phyloP scores from a whole-genome alignment of 1,140 invertebrate species.

The Lasioglossum albipes region DNA sequence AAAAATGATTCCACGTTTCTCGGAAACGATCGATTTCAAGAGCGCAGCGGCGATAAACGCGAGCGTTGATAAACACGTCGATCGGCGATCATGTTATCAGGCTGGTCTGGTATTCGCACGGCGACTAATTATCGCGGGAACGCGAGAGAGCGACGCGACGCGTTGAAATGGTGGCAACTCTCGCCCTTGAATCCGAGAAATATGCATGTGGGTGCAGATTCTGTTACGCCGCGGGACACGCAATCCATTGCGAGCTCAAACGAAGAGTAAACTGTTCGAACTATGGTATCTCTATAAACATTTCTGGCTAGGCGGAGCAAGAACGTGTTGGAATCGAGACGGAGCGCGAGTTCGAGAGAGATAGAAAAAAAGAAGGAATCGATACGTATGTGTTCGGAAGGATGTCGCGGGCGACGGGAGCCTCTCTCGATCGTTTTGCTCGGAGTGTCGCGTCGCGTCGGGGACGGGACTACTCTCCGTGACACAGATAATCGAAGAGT shows the following conservation, averaged over 20 bases:
- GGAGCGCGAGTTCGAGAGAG: too few species aligned
- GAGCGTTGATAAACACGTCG: not conserved
- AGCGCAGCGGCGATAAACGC: too few species aligned
- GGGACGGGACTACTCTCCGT: conserved; percentile 6
- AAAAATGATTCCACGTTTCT: too few species aligned
- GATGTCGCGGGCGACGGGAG: not conserved
- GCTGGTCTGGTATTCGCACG: conserved; percentile 21
- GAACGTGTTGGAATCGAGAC: too few species aligned
- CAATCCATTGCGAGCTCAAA: not conserved
- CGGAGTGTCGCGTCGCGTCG: not conserved
- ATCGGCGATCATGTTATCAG: not conserved
- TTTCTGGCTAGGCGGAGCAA: too few species aligned
- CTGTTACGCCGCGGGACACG: conserved; percentile 22
- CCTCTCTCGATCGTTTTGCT: not conserved
- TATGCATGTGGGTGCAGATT: conserved; percentile 47
- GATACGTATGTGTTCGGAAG: not conserved
- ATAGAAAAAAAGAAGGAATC: not conserved
- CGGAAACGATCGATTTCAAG: too few species aligned
- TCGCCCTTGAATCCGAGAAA: conserved; percentile 53
- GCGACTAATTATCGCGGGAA: conserved; percentile 41
- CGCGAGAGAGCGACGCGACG: conserved; percentile 30
- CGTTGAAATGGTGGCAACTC: conserved; percentile 35
- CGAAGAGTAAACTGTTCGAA: not conserved
- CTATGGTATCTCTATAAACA: not conserved
- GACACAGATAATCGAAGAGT: conserved; percentile 53